Evolutionary conservation across 1,140 invertebrate species (phyloP), one percentile per base, ranked within the genome.

Genomic region (Anagrus nilaparvatae): DNA sequence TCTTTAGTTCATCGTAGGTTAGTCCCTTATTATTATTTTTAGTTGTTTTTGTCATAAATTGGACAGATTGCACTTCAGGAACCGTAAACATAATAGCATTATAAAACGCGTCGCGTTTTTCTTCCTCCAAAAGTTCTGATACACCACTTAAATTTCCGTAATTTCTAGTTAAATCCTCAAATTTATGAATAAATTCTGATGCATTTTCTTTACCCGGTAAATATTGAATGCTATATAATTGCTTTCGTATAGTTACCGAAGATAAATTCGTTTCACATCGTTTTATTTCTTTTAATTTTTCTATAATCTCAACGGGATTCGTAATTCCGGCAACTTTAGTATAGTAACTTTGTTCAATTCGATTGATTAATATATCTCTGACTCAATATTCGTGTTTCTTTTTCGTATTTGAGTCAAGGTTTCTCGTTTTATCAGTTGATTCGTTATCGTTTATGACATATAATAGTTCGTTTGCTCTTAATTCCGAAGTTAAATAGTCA

Each of bases 361-460:
- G 10, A 18, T 43, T 43, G 10, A 46, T 51, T 1, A 51, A n/a
- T 12, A 51, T 48, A 18, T 51, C 44, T 23, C 45, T 13, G 14
- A 40, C 40, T 42, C 33, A 43, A 32, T 34, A 46, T 35, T 16
- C 28, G 12, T 51, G 30, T 34, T 28, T 36, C 24, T 48, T 29
- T 38, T 31, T 48, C 10, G 32, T 20, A 10, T 13, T 12, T 7
- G 36, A 27, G 19, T 44, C 18, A 21, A 42, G 4, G n/a, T 20
- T 27, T 31, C 24, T 25, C 12, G 5, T 25, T 7, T 13, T 14
- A 13, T 30, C 31, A 8, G 34, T 17, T 16, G n/a, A 24, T 13
- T 28, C 32, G 7, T 45, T 41, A 10, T 41, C 20, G 12, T 41
- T 29, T 21, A 41, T 41, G 2, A 41, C 21, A 12, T 33, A 41